phyloP scores from a whole-genome alignment of 2,888 invertebrate species.

The Drosophila mettleri region DNA sequence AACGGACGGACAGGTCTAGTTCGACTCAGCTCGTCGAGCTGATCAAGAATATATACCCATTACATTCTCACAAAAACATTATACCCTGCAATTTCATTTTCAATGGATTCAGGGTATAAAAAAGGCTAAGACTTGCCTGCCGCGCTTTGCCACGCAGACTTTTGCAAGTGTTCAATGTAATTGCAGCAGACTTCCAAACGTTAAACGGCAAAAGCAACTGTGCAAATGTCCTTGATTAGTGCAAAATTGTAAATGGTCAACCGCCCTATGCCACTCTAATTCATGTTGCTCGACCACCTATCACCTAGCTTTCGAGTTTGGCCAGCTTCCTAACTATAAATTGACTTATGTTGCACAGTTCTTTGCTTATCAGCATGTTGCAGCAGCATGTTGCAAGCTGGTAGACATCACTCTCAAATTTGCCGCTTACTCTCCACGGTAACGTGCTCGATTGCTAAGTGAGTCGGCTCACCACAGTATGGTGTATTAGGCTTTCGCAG shows the following conservation, averaged over 20 bases:
- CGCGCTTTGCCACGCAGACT: background rate
- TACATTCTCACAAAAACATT: no score
- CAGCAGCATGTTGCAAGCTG: constrained; percentile 26
- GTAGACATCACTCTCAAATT: constrained; percentile 1
- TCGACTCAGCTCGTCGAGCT: no score
- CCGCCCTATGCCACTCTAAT: background rate
- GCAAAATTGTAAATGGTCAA: background rate
- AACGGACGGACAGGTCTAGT: no score
- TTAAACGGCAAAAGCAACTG: constrained; percentile 6
- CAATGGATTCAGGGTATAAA: no score
- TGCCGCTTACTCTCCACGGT: background rate
- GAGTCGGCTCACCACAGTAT: constrained; percentile 25
- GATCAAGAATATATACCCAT: no score
- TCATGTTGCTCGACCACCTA: background rate
- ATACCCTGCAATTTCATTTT: no score
- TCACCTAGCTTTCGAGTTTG: background rate
- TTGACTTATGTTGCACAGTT: background rate
- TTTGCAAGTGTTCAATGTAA: constrained; percentile 39
- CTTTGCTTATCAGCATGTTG: constrained; percentile 10
- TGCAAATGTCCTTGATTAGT: constrained; percentile 43
- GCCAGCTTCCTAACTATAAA: background rate
- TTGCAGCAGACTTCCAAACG: constrained; percentile 14
- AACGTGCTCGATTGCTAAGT: constrained; percentile 15
- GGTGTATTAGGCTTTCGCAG: constrained; percentile 28
- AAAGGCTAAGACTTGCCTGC: background rate